Base-by-base conservation (phyloP, 2,113 vertebrate genomes). In the Narcine bancroftii region DNA sequence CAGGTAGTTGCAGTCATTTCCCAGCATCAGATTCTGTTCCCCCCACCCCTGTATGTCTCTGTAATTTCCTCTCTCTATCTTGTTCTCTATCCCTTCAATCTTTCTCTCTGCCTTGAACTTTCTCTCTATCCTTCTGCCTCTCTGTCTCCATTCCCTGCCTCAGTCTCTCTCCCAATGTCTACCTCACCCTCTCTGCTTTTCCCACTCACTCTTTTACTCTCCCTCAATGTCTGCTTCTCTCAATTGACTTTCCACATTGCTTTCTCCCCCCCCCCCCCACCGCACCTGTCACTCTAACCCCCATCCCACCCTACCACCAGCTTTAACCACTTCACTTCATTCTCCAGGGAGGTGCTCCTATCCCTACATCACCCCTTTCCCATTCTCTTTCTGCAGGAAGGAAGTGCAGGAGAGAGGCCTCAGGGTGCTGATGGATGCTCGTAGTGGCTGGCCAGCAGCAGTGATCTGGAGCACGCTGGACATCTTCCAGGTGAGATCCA, bases 371-470 rank as follows among this genome's bases (percentile, higher is more conserved):
- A 45, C 1, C 75, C 39, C 42, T 24, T 77, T 6, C 17, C 42
- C 36, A 19, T 42, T 26, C 21, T 1, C 2, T 45, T 21, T 53
- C 92, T 93, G 53, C 94, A 98, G 97, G 94, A 95, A 96, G 76
- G 95, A 96, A 89, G 95, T 96, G 92, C 96, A 95, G 93, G 95
- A 95, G 72, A 92, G 96, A 92, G 97, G 97, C 92, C 93, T 98
- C 63, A 96, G 96, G 0, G 93, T 97, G 93, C 93, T 98, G 85
- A 93, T 97, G 47, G 96, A 97, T 95, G 96, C 97, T 94, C 95
- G 97, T 24, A 39, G 2, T 39, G 4, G 73, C 94, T 95, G 11
- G 93, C 95, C n/a, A 92, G 94, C 36, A 1, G 75, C 75, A 0
- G 19, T 94, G 95, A 81, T 95, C 96, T 11, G 6, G 93, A 21